Base-by-base conservation (phyloP, 2,113 vertebrate species). In the Vulpes vulpes region DNA sequence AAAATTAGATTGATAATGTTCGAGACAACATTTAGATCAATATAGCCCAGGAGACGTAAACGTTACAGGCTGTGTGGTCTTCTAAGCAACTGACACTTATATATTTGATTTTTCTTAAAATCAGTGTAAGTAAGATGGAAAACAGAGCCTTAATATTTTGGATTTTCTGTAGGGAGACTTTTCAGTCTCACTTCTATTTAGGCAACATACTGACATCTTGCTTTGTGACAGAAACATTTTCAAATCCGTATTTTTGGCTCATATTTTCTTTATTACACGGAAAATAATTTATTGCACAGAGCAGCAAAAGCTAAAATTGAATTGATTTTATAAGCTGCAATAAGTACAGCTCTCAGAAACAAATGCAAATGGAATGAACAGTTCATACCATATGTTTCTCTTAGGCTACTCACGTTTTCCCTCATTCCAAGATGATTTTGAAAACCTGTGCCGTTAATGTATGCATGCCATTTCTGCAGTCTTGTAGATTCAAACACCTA, bases 321-420 rank as follows among this genome's bases (percentile, higher is more conserved):
- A 98, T 9, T 55, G 94, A 96, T 97, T 97, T 98, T 98, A 91
- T 95, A 82, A 95, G 93, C 74, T 84, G 60, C 97, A 94, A 0
- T 95, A 43, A 57, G 97, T 83, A 88, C 76, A 81, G 84, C 92
- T 92, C 83, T 88, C 49, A 64, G 92, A 97, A 94, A 97, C 97
- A 96, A 96, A 96, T 30, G 64, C 91, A 97, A 97, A 96, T 32
- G 65, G 95, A 93, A 93, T 51, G 85, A 95, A 83, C 90, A 88
- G 88, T 35, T 93, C 60, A 69, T 80, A 60, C 96, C 96, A 96
- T 97, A 97, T 97, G 97, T 43, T 82, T 96, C 92, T 76, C 0
- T 10, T 16, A 91, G 95, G 96, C 95, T 85, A 90, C 84, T 96
- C 97, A 96, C 30, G 27, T 90, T 95, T 90, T 35, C 64, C 64